Base-by-base conservation (phyloP, 2,888 invertebrate genomes). In the Odontomyia ornata region DNA sequence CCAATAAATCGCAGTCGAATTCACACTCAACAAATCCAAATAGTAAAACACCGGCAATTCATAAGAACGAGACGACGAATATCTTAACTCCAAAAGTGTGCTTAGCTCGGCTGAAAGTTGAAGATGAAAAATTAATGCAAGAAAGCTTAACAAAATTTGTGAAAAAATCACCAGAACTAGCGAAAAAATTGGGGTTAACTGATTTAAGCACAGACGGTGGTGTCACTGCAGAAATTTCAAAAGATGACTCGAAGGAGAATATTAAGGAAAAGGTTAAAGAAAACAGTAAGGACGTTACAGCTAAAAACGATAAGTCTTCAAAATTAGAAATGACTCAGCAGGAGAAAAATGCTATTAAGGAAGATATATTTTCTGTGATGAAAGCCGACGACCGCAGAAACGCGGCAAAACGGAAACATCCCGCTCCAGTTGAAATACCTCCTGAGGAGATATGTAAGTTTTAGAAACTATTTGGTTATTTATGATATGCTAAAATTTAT, bases 81-180 rank as follows among this genome's bases (percentile, higher is more conserved):
- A 25, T 83, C 79, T 82, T 87, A 77, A 84, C 83, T 80, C 82
- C 84, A 81, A 84, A 85, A 83, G 85, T 86, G 83, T 85, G 86
- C 82, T 84, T 86, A 81, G 85, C 84, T 83, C 83, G 85, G 72
- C 83, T 86, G 81, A 85, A 84, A 82, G 80, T 82, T 79, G 86
- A 89, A 83, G 91, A 91, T 84, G 89, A 90, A 82, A 88, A 88
- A 72, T 84, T 91, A 62, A 90, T 92, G 89, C 91, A 91, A 82
- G 89, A 90, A 82, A 91, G 91, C 85, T 84, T 92, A 80, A 88
- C 89, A 80, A 89, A 90, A 81, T 91, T 91, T 84, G 89, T 89
- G 76, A 90, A 91, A 83, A 91, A 89, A 82, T 89, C 89, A 81
- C 90, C 90, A 78, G 88, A 88, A 82, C 85, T 89, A 78, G 89